Evolutionary conservation across 2,797 vertebrate species (phyloP).

Genomic region (Trachurus trachurus): DNA sequence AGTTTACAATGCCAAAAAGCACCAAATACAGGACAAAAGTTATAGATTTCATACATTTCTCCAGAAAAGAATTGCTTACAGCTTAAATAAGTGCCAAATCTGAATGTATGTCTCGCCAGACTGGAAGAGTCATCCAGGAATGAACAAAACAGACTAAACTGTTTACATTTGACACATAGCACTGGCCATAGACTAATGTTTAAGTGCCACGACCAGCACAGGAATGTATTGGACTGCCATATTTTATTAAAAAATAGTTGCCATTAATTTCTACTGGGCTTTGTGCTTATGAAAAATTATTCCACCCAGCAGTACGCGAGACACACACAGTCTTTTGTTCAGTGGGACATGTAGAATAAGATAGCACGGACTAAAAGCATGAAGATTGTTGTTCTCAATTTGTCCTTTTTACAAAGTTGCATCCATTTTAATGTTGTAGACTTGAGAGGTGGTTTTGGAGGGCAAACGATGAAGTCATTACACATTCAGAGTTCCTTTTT

Average conservation of each 20-base stretch:
- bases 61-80: constrained; percentile 34
- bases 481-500: constrained; percentile 39
- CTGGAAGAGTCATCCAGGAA: constrained; percentile 39
- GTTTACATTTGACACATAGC: constrained; percentile 78
- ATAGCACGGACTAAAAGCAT: constrained; percentile 57
- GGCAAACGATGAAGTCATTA: constrained; percentile 62
- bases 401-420: constrained; percentile 56
- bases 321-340: constrained; percentile 33
- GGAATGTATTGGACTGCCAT: constrained; percentile 65
- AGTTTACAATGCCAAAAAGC: constrained; percentile 59
- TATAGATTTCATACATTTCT: constrained; percentile 29
- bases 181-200: constrained; percentile 54
- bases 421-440: constrained; percentile 47
- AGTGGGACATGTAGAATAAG: constrained; percentile 43
- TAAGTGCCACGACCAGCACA: constrained; percentile 72
- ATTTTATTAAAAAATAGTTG: constrained; percentile 45
- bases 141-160: constrained; percentile 45
- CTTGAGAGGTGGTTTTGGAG: constrained; percentile 37
- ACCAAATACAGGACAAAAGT: constrained; percentile 22
- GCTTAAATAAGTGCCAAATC: constrained; percentile 75
- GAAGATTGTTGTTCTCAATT: constrained; percentile 51
- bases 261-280: constrained; percentile 23
- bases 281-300: constrained; percentile 24
- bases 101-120: constrained; percentile 70
- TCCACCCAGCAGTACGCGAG: constrained; percentile 17